Base-by-base conservation (phyloP, 1,140 invertebrate species). In the Eubasilissa regina region DNA sequence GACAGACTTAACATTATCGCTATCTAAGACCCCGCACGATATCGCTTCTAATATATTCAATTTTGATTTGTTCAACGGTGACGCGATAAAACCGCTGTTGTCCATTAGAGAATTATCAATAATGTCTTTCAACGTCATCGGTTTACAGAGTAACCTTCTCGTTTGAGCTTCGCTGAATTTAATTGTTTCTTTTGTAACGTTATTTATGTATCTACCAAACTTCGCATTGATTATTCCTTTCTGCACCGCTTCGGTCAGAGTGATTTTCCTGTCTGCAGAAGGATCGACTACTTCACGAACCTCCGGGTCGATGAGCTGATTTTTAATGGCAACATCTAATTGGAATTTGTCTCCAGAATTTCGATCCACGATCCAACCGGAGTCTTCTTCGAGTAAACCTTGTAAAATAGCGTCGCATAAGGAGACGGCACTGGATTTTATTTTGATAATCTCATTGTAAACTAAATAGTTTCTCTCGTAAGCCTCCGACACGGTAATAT, bases 111-210 rank as follows among this genome's bases (percentile, higher is more conserved):
- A 93, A 82, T 94, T 90, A 86, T 97, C 95, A 83, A 92, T 91
- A 78, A 94, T 93, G 83, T 98, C 97, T 88, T 97, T 96, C 7
- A 99, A 89, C 8, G 96, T 97, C 89, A 97, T 92, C 0, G 97
- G 97, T 89, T 96, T 97, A 19, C 93, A 91, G 78, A 99, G 95
- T 44, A 96, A 89, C 66, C 94, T 92, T 75, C 94, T 90, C 80
- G 92, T 91, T 76, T 93, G 90, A 47, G 97, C 97, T 85, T 97
- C 94, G 80, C 92, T 91, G 56, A 97, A 93, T 45, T 93, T 90
- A 45, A 98, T 84, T 85, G 93, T 94, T 85, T 95, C 93, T 85
- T 93, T 91, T 55, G 91, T 93, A 58, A 93, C 84, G 83, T 91
- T 91, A 83, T 97, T 93, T 75, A 95, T 86, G 84, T 95, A 98